A percentile compares a stretch with the other conserved stretches of the same genome.
Conservation (phyloP, 53 echinoderm and acorn worm genomes). For the Paelopatides confundens region DNA sequence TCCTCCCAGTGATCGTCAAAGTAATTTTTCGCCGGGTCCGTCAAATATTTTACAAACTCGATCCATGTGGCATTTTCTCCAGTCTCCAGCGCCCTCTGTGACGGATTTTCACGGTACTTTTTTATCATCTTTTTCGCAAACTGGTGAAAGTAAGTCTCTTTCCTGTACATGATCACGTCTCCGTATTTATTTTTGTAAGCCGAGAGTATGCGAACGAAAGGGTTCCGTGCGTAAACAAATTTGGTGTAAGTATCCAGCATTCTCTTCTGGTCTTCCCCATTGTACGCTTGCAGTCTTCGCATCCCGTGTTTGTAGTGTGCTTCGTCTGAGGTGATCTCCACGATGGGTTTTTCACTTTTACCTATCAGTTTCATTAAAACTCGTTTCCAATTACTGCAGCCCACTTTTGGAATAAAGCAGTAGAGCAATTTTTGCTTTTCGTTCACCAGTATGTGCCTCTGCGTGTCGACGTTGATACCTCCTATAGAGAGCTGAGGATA, state of each 20-base stretch:
- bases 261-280: conserved; percentile 48
- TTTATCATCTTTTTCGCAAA: conserved; percentile 85
- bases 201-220: conserved; percentile 82
- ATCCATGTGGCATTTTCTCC: conserved; percentile 93
- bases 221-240: conserved; percentile 82
- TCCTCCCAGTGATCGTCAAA: conserved; percentile 96
- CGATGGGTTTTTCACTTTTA: conserved; percentile 26
- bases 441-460: conserved; percentile 84
- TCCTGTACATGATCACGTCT: conserved; percentile 68
- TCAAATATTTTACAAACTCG: conserved; percentile 84
- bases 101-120: conserved; percentile 73
- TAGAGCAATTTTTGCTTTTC: conserved; percentile 80
- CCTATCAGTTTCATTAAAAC: conserved; percentile 78
- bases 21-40: conserved; percentile 62
- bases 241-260: conserved; percentile 76
- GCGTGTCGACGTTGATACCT: conserved; percentile 66
- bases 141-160: conserved; percentile 83
- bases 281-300: conserved; percentile 67
- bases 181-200: conserved; percentile 89
- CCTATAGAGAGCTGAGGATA: conserved; percentile 73
- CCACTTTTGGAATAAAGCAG: conserved; percentile 80
- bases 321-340: conserved; percentile 71
- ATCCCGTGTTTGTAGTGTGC: conserved; percentile 86
- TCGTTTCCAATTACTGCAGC: conserved; percentile 91
- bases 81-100: conserved; percentile 69